Conservation (phyloP, 2,797 vertebrate genomes). For the Scleropages formosus region DNA sequence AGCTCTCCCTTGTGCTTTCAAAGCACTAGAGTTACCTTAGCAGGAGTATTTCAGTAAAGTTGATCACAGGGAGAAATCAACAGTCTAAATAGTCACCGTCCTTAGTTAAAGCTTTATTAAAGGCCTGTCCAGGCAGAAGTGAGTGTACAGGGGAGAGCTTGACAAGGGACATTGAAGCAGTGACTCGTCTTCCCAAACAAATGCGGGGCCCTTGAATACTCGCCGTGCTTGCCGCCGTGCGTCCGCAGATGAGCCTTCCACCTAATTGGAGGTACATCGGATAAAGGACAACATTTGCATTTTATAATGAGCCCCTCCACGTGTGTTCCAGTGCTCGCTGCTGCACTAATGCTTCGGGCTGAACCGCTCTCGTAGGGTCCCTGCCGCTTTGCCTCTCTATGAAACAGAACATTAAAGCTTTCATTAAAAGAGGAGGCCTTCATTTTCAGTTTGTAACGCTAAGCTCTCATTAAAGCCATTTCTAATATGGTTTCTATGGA, state of each 20-base stretch:
- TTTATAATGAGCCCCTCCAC: constrained; percentile 38
- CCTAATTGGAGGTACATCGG: constrained; percentile 31
- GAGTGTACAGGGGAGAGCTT: too few relatives aligned
- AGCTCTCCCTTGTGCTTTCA: constrained; percentile 1
- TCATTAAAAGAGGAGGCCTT: too few relatives aligned
- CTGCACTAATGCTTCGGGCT: constrained; percentile 5
- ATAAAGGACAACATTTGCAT: constrained; percentile 45
- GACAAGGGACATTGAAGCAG: too few relatives aligned
- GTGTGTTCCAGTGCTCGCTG: constrained; percentile 6
- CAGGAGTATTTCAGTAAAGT: background rate
- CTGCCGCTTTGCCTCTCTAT: background rate
- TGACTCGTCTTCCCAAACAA: background rate
- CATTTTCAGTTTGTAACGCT: too few relatives aligned
- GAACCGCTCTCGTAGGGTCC: background rate
- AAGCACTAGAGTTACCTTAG: background rate
- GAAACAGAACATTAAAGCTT: too few relatives aligned
- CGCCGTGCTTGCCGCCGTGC: constrained; percentile 18
- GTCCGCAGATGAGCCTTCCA: constrained; percentile 15
- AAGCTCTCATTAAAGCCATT: too few relatives aligned
- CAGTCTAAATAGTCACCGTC: too few relatives aligned
- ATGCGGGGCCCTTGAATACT: constrained; percentile 11
- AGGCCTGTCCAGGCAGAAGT: too few relatives aligned
- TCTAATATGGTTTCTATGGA: too few relatives aligned
- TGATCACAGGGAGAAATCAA: background rate
- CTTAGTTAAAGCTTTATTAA: too few relatives aligned